These are phyloP conservation scores for Drosophila sp. DNA, from an alignment of 1,140 invertebrate genomes.

Conservation along the genomic window DNA sequence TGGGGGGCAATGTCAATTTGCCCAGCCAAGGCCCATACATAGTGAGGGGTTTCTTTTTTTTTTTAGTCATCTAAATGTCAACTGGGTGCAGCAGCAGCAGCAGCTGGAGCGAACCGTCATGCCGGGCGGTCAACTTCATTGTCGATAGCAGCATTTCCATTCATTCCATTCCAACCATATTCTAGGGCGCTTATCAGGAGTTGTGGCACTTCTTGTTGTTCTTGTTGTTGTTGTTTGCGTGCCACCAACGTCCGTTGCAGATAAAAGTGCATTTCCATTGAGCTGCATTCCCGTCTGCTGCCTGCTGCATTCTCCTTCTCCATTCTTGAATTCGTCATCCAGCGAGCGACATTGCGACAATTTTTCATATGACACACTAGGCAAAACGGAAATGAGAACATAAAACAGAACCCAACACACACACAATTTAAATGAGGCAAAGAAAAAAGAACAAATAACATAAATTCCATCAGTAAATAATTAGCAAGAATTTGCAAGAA, in stretches of 20 bases:
- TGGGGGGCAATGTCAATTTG: slow-evolving; percentile 72
- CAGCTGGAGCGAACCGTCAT: slow-evolving; percentile 39
- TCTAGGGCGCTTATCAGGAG: slow-evolving; percentile 53
- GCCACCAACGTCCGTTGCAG: slow-evolving; percentile 71
- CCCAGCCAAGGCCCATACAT: slow-evolving; percentile 49
- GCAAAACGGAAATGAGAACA: slow-evolving; percentile 11
- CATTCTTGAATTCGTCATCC: slow-evolving; percentile 36
- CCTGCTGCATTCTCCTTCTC: background rate
- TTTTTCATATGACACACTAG: background rate
- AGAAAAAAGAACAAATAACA: background rate
- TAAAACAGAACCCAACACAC: background rate
- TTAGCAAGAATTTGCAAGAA: background rate
- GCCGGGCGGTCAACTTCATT: slow-evolving; percentile 55
- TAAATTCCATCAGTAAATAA: background rate
- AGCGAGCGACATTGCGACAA: slow-evolving; percentile 7
- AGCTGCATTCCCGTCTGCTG: too few relatives aligned
- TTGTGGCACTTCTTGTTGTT: slow-evolving; percentile 17
- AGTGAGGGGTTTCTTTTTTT: slow-evolving; percentile 5
- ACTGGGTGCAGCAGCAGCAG: slow-evolving; percentile 61
- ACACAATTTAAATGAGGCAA: background rate
- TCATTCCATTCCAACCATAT: background rate
- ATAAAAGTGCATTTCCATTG: slow-evolving; percentile 69
- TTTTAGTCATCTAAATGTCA: slow-evolving; percentile 60
- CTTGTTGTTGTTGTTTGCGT: slow-evolving; percentile 43
- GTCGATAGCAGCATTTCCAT: slow-evolving; percentile 43